Percentiles rank a stretch among this genome's conserved stretches.
Evolutionary conservation across 1,140 invertebrate species (phyloP).

Genomic region (Sinella curviseta): DNA sequence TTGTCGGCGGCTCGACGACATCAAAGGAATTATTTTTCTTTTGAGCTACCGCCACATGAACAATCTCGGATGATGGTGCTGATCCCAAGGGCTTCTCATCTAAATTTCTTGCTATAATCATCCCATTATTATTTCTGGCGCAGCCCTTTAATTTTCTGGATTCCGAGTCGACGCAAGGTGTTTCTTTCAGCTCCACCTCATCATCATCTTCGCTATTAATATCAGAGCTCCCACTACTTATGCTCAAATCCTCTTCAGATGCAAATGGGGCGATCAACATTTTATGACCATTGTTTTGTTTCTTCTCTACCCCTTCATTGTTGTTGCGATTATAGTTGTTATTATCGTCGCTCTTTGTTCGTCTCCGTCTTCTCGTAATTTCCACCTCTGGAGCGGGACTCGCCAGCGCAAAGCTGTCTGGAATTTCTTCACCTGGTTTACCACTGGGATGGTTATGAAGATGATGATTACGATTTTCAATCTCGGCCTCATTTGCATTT

Average conservation of each 20-base stretch:
- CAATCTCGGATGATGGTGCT: too few species aligned
- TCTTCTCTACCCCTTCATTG: background rate
- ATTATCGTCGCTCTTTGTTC: background rate
- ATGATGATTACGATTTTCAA: background rate
- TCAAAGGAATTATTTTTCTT: conserved; percentile 47
- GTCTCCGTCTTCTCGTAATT: background rate
- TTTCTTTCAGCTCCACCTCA: background rate
- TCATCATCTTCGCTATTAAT: conserved; percentile 29
- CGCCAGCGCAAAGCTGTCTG: background rate
- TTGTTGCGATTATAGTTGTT: background rate
- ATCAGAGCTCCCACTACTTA: background rate
- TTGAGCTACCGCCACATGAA: too few species aligned
- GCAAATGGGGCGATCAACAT: conserved; percentile 2
- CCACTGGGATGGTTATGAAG: background rate
- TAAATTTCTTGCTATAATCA: background rate
- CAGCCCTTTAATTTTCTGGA: conserved; percentile 43
- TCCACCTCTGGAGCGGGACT: background rate
- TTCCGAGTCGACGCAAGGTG: conserved; percentile 18
- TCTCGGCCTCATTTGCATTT: background rate
- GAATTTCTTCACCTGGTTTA: too few species aligned
- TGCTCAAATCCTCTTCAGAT: background rate
- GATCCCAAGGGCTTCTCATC: conserved; percentile 7
- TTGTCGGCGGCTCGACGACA: conserved; percentile 34
- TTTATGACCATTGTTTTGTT: conserved; percentile 6
- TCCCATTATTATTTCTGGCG: background rate